Conservation (phyloP, 2,113 vertebrate genomes). For the Athene cunicularia region DNA sequence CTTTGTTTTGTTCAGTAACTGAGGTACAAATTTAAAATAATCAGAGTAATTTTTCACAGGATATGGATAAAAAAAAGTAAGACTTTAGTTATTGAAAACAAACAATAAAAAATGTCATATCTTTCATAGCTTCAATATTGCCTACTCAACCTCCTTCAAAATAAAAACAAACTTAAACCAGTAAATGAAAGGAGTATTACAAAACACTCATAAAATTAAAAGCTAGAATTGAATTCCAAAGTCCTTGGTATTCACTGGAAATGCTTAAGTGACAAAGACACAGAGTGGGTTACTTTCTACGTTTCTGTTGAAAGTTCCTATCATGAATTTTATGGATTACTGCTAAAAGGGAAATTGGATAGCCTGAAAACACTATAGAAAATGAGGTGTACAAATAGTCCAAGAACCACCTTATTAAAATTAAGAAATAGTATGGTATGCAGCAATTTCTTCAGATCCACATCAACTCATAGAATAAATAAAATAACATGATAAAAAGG, state of each 20-base stretch:
- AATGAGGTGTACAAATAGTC: neutral
- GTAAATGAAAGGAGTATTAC: neutral
- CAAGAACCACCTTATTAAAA: neutral
- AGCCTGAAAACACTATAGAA: neutral
- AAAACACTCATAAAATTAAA: neutral
- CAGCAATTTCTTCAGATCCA: neutral
- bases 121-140: neutral
- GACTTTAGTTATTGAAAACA: neutral
- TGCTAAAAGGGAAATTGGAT: neutral
- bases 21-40: neutral
- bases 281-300: neutral
- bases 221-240: neutral
- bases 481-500: neutral
- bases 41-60: neutral
- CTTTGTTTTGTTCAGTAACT: neutral
- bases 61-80: neutral
- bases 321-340: neutral
- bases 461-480: neutral
- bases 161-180: neutral
- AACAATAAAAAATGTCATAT: neutral
- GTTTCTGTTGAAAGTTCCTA: neutral
- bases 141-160: neutral
- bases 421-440: neutral
- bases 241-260: neutral
- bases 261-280: neutral